phyloP scores from a whole-genome alignment of 2,797 vertebrate species.

The Siniperca obscura region DNA sequence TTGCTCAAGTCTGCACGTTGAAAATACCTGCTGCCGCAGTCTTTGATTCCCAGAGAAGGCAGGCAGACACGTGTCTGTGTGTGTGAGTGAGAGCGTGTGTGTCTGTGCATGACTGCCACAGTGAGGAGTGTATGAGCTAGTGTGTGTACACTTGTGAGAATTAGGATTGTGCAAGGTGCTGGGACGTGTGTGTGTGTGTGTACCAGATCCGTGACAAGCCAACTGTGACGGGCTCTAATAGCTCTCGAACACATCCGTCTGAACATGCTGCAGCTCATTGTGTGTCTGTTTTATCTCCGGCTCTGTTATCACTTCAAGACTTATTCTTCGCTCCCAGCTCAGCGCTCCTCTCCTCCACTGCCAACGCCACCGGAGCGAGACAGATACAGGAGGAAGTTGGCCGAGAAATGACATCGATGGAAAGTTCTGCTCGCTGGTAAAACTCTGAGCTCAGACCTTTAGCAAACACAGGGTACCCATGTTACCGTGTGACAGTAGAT shows the following conservation, averaged over 20 bases:
- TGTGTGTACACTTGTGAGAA: conserved; percentile 58
- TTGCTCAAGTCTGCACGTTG: conserved; percentile 67
- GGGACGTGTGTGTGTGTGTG: conserved; percentile 41
- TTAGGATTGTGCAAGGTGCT: conserved; percentile 55
- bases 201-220: conserved; percentile 59
- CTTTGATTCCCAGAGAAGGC: conserved; percentile 54
- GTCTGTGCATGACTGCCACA: conserved; percentile 61
- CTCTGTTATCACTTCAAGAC: conserved; percentile 66
- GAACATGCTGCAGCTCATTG: conserved; percentile 52
- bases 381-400: conserved; percentile 70
- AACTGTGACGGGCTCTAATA: conserved; percentile 75
- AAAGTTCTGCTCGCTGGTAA: conserved; percentile 40
- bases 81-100: conserved; percentile 40
- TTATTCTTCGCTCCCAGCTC: conserved; percentile 29
- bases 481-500: background rate
- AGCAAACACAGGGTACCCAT: background rate
- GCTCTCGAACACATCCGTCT: conserved; percentile 69
- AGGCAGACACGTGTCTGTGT: conserved; percentile 29
- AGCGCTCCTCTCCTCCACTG: conserved; percentile 43
- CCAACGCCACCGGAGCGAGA: conserved; percentile 56
- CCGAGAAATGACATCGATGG: conserved; percentile 48
- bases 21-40: conserved; percentile 66
- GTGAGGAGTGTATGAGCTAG: conserved; percentile 59
- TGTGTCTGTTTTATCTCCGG: conserved; percentile 66
- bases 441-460: conserved; percentile 37